A percentile compares a stretch with the other conserved stretches of the same genome.
These are phyloP conservation scores for Erythrolamprus reginae DNA, from an alignment of 2,113 vertebrate species.

Conservation along the genomic window DNA sequence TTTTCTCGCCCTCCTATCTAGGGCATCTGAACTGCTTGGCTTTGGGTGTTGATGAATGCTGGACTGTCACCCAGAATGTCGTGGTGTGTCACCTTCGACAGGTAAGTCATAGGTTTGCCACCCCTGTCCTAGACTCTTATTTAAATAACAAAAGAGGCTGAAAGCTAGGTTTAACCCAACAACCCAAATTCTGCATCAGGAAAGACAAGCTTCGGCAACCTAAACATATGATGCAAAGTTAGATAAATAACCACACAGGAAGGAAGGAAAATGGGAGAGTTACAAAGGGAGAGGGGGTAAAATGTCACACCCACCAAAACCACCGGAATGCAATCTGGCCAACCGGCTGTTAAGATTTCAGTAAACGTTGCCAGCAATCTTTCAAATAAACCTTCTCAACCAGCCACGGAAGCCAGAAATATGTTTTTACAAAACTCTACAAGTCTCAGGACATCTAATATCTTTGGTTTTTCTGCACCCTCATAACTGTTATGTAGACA, in stretches of 20 bases:
- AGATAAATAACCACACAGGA: neutral
- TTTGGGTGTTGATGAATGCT: neutral
- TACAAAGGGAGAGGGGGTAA: neutral
- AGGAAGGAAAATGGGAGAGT: neutral
- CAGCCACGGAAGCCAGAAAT: neutral
- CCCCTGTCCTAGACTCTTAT: neutral
- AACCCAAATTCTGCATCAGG: neutral
- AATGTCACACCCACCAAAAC: neutral
- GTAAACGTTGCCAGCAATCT: neutral
- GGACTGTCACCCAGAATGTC: no score
- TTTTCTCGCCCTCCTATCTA: neutral
- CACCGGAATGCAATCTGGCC: neutral
- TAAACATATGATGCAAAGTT: neutral
- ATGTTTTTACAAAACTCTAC: neutral
- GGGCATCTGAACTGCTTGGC: neutral
- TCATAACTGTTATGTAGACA: neutral
- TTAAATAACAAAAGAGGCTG: neutral
- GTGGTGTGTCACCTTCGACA: neutral
- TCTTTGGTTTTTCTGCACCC: neutral
- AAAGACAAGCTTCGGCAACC: neutral
- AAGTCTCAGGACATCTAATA: neutral
- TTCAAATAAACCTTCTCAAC: neutral
- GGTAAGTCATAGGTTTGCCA: neutral
- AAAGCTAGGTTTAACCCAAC: neutral
- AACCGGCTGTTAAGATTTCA: neutral